A percentile compares a stretch with the other conserved stretches of the same genome.
These are phyloP conservation scores for Amblyornis subalaris DNA, from an alignment of 2,113 vertebrate species.

Conservation along the genomic window DNA sequence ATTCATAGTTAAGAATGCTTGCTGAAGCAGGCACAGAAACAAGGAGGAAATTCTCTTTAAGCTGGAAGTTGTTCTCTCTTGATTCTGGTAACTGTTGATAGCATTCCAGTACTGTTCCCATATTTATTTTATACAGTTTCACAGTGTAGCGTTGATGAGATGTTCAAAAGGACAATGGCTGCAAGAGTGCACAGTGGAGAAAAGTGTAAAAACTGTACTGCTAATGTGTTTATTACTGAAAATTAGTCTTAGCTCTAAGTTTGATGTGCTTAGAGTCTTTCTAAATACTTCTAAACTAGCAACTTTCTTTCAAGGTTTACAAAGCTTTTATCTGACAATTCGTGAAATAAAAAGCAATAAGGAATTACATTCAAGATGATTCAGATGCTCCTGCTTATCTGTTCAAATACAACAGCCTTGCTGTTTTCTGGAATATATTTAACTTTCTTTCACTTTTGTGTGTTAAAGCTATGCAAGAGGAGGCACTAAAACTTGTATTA, in stretches of 20 bases:
- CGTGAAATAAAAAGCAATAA: background rate
- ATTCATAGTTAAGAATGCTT: background rate
- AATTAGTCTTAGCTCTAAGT: background rate
- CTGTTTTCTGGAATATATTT: background rate
- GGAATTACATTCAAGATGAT: background rate
- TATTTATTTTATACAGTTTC: background rate
- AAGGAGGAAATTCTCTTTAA: background rate
- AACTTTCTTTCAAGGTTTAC: background rate
- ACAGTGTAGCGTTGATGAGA: background rate
- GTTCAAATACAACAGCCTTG: background rate
- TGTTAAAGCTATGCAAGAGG: constrained; percentile 93
- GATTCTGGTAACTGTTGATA: background rate
- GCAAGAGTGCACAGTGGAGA: background rate
- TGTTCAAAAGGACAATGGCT: background rate
- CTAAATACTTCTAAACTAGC: background rate
- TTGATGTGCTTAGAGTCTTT: background rate
- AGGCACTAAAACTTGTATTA: constrained; percentile 91
- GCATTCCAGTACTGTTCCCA: background rate
- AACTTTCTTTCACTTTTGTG: background rate
- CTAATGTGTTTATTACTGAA: background rate
- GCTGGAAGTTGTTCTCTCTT: background rate
- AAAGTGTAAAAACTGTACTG: background rate
- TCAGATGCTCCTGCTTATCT: background rate
- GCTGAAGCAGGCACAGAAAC: background rate
- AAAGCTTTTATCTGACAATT: background rate